These are phyloP conservation scores for Grus americana DNA, from an alignment of 2,113 vertebrate species.

Conservation along the genomic window DNA sequence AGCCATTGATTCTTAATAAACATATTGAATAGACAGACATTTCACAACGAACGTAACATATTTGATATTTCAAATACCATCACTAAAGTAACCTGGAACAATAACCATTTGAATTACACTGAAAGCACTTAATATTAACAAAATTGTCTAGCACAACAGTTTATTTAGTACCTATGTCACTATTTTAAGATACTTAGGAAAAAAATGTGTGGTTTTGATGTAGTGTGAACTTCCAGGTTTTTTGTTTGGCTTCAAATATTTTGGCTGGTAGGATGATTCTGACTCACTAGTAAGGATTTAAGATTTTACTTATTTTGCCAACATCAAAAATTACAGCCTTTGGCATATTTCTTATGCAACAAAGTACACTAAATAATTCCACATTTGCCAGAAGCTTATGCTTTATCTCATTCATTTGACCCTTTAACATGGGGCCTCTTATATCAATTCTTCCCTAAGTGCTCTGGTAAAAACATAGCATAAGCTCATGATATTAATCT, in stretches of 20 bases:
- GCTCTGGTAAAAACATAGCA: background rate
- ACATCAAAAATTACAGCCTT: slow-evolving; percentile 7
- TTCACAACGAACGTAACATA: background rate
- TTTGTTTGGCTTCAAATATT: background rate
- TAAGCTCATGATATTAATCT: background rate
- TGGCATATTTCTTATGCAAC: background rate
- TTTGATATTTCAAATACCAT: background rate
- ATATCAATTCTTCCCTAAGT: background rate
- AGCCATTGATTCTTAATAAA: background rate
- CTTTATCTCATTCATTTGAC: background rate
- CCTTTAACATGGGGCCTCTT: background rate
- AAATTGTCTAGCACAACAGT: background rate
- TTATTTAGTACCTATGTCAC: background rate
- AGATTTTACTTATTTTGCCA: background rate
- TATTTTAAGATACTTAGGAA: background rate
- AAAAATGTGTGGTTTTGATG: background rate
- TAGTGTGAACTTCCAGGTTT: background rate
- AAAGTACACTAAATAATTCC: background rate
- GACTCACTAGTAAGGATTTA: background rate
- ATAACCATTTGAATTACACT: background rate
- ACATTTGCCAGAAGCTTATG: background rate
- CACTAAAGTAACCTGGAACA: background rate
- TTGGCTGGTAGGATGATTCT: background rate
- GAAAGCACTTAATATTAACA: background rate
- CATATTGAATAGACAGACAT: background rate